Evolutionary conservation across 2,113 vertebrate genomes (phyloP).

Genomic region (Pleuronectes platessa): DNA sequence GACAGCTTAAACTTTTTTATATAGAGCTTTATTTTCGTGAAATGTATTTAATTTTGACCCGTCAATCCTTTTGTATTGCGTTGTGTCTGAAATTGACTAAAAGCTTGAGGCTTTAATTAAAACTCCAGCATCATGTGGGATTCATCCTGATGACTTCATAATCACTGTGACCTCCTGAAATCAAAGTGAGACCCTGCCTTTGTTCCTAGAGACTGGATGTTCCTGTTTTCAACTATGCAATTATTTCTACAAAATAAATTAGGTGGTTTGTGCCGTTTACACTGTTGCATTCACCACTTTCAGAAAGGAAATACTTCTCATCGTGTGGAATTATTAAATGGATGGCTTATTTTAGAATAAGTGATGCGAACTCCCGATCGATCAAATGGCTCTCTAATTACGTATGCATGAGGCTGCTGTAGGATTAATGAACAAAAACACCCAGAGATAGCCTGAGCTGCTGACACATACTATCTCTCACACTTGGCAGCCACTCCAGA

Average conservation of each 20-base stretch:
- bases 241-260: background rate
- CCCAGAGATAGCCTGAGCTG: conserved; percentile 55
- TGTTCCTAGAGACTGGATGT: background rate
- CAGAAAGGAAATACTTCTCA: conserved; percentile 17
- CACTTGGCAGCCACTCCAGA: conserved; percentile 62
- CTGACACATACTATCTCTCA: conserved; percentile 63
- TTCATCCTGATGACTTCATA: background rate
- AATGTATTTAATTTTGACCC: background rate
- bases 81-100: background rate
- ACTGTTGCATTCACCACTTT: background rate
- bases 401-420: conserved; percentile 53
- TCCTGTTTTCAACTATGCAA: background rate
- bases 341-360: conserved; percentile 49
- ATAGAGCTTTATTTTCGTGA: background rate
- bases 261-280: background rate
- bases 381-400: conserved; percentile 55
- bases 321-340: conserved; percentile 37
- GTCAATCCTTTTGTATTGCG: background rate
- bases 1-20: background rate
- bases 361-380: conserved; percentile 29
- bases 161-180: background rate
- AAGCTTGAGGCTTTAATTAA: background rate
- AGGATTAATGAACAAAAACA: conserved; percentile 64
- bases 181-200: background rate
- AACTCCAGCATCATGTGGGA: background rate